Evolutionary conservation across 2,797 vertebrate genomes (phyloP), one percentile per base, ranked within the genome.

Genomic region (Apogon hyalosoma): DNA sequence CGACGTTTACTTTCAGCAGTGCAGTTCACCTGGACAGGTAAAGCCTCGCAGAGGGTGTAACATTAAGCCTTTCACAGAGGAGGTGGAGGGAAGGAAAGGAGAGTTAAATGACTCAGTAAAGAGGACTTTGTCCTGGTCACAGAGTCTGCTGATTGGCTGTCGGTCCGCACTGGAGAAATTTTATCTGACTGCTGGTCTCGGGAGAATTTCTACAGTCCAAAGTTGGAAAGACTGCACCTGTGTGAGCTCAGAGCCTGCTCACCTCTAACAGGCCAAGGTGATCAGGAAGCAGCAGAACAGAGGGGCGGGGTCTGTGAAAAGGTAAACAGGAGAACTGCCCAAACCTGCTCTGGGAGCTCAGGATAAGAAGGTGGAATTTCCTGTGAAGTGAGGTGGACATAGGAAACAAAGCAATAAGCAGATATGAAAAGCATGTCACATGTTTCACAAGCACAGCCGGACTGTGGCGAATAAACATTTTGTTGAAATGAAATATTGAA

Each of bases 1-100:
- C 28, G 31, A 59, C 28, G 63, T 63, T 83, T 51, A 54, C 78
- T 86, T 82, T 84, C 69, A 60, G 46, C 47, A 21, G 47, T 16
- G 73, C 61, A 24, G 69, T 45, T 90, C 83, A 92, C 90, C 92
- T 90, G 88, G 43, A 66, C 91, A 93, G 90, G 92, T 94, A 87
- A 66, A 87, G 77, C 76, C 63, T 71, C 11, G 10, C 72, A 58
- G 48, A 79, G 75, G 82, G 75, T 82, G 90, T 89, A 92, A 90
- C 68, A 41, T 69, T 84, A 88, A 77, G 90, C 88, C 83, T 21
- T 36, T 60, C 64, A 69, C 53, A 67, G 69, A 46, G 60, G 63
- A 63, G 72, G 71, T 57, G 75, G 70, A 75, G 52, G 58, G 56
- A 56, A 64, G 46, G 70, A 43, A 51, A 43, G 77, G 65, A 54